Conservation (phyloP, 2,797 vertebrate genomes). For the Amblyopsis hoosieri region DNA sequence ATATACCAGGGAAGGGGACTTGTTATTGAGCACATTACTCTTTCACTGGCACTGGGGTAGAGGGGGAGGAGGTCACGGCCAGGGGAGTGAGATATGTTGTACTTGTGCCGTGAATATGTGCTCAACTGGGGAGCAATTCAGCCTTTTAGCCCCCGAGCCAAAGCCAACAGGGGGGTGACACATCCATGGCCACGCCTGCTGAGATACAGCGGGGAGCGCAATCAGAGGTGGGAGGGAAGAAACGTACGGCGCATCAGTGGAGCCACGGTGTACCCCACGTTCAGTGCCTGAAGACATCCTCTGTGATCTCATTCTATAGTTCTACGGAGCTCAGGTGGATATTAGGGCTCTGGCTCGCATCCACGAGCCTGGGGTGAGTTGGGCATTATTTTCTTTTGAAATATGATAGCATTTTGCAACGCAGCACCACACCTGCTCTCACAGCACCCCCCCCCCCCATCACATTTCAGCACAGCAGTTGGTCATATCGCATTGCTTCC, state of each 20-base stretch:
- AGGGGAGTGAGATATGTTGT: slow-evolving; percentile 30
- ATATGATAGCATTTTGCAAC: slow-evolving; percentile 26
- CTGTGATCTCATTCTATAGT: slow-evolving; percentile 28
- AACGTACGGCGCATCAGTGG: slow-evolving; percentile 36
- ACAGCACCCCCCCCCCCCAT: slow-evolving; percentile 1
- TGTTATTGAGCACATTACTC: slow-evolving; percentile 37
- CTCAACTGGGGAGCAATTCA: slow-evolving; percentile 30
- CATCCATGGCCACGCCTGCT: slow-evolving; percentile 45
- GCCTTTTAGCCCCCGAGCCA: slow-evolving; percentile 32
- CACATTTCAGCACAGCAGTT: slow-evolving; percentile 21
- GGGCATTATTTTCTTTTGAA: slow-evolving; percentile 15
- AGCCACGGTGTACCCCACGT: slow-evolving; percentile 3
- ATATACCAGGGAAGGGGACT: slow-evolving; percentile 18
- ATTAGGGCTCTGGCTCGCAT: slow-evolving; percentile 14
- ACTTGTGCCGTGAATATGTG: slow-evolving; percentile 16
- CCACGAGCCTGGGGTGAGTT: slow-evolving; percentile 2
- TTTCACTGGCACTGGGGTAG: slow-evolving; percentile 14
- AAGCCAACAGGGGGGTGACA: slow-evolving; percentile 45
- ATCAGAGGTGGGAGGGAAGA: slow-evolving; percentile 25
- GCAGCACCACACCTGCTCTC: background rate
- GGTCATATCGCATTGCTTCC: background rate
- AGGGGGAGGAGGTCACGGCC: slow-evolving; percentile 4
- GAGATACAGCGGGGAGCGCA: slow-evolving; percentile 40
- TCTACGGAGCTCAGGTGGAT: slow-evolving; percentile 17
- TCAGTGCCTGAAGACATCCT: slow-evolving; percentile 36